Base-by-base conservation (phyloP, 2,113 vertebrate species). In the Thryonomys swinderianus region DNA sequence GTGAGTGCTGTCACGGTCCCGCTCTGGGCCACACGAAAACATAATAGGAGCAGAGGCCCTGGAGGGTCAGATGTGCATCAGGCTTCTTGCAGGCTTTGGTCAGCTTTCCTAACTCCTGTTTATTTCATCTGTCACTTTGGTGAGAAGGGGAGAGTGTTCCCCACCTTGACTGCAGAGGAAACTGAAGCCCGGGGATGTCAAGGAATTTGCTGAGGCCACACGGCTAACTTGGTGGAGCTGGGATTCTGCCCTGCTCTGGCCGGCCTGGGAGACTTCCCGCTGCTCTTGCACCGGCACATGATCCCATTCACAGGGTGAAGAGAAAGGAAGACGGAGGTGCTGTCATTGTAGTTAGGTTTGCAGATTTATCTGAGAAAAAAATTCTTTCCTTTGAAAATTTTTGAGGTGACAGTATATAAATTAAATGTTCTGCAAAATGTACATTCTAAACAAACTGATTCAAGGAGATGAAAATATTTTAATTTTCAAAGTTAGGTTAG, bases 381-480 rank as follows among this genome's bases (percentile, higher is more conserved):
- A 42, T 90, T 73, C 37, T 53, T 89, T 42, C 32, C 42, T 85
- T 95, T 59, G 34, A 92, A 67, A 85, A 84, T 91, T 91, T 62
- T 61, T 80, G 37, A 87, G 51, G 11, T 90, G 27, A 53, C 42
- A 42, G 59, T 88, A 95, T 89, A 37, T 45, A 62, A 64, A 62
- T 78, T 53, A 96, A 82, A 30, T 48, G 42, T 81, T 79, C 30
- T 81, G 59, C 3, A 40, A 80, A 62, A 7, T 55, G 40, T 7
- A 30, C 34, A 74, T 69, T 79, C 91, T 95, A 51, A 91, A 73
- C 25, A 66, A 88, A 83, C 25, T 78, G 64, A 90, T 86, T 91
- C n/a, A 90, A 89, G 53, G 32, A 62, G 21, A 78, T 94, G 64
- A 83, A 81, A 85, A 20, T 62, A 51, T 32, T 91, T 89, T 48